phyloP scores from a whole-genome alignment of 2,888 invertebrate species.

The Omphaloscelis lunosa region DNA sequence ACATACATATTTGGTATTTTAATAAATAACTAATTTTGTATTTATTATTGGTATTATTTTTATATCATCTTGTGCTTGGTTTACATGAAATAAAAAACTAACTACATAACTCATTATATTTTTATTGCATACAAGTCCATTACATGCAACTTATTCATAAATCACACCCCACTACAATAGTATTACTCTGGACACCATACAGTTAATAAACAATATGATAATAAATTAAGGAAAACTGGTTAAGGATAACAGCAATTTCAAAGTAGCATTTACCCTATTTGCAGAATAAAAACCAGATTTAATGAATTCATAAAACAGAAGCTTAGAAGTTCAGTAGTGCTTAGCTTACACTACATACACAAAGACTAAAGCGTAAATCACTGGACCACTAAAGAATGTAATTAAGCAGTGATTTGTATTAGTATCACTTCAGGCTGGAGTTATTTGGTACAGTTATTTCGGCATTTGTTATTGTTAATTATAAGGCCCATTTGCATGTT shows the following conservation, averaged over 20 bases:
- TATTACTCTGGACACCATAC: constrained; percentile 5
- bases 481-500: neutral
- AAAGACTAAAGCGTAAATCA: neutral
- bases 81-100: neutral
- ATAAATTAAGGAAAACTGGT: constrained; percentile 16
- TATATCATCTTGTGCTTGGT: neutral
- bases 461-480: neutral
- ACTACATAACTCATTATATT: neutral
- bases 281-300: constrained; percentile 4
- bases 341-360: neutral
- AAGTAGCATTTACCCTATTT: constrained; percentile 3
- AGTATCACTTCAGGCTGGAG: neutral
- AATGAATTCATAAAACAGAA: neutral
- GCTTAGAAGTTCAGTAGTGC: neutral
- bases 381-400: neutral
- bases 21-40: constrained; percentile 64
- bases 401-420: no score
- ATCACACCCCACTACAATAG: neutral
- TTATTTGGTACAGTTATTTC: neutral
- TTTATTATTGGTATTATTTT: constrained; percentile 23
- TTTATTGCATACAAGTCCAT: constrained; percentile 18
- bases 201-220: neutral
- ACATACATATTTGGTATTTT: constrained; percentile 47
- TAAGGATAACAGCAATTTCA: neutral
- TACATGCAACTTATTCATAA: neutral